These are phyloP conservation scores for Monodelphis domestica DNA, from an alignment of 2,797 vertebrate genomes.

Conservation along the genomic window DNA sequence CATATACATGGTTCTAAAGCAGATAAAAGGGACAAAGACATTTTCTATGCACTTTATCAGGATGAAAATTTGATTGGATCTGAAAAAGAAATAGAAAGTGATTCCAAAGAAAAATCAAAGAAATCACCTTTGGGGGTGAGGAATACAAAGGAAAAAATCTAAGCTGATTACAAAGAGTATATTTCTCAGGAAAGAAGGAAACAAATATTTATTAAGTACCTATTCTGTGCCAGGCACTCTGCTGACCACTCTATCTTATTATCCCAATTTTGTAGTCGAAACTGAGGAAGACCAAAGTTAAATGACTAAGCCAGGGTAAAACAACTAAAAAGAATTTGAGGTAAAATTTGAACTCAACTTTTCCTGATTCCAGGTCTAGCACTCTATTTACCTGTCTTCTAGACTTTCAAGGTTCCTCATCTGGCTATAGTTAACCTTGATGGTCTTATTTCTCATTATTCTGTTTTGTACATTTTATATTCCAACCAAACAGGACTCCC, in stretches of 20 bases:
- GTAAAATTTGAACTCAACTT: neutral
- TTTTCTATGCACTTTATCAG: constrained; percentile 10
- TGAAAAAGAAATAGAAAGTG: constrained; percentile 54
- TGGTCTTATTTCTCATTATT: neutral
- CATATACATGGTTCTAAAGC: neutral
- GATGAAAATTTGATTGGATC: constrained; percentile 26
- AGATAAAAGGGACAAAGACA: constrained; percentile 28
- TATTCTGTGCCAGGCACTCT: neutral
- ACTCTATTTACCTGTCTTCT: neutral
- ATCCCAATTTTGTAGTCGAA: neutral
- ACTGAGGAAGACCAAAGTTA: neutral
- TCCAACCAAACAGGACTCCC: neutral
- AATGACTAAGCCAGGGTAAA: neutral
- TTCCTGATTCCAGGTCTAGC: neutral
- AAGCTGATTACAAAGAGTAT: constrained; percentile 18
- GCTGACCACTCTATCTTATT: neutral
- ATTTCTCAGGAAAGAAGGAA: neutral
- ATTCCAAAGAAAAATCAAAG: constrained; percentile 23
- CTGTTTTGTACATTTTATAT: neutral
- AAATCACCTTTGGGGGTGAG: neutral
- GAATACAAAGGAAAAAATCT: neutral
- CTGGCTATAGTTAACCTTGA: neutral
- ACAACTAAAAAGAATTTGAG: neutral
- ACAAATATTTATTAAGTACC: neutral
- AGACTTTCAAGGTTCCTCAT: neutral